phyloP scores from a whole-genome alignment of 2,797 vertebrate species.

The Peromyscus aztecus region DNA sequence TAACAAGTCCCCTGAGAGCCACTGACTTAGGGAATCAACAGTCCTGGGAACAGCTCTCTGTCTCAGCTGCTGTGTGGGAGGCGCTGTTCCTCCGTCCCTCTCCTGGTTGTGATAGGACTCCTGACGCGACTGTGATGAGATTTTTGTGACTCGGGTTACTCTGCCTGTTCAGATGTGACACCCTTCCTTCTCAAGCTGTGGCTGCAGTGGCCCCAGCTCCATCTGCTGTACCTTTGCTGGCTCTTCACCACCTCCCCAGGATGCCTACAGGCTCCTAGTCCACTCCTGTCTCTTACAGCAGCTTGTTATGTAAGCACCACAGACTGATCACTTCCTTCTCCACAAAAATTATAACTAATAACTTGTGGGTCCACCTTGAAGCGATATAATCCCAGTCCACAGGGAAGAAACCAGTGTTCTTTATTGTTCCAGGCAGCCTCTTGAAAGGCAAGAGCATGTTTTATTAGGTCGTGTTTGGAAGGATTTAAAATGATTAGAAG shows the following conservation, averaged over 20 bases:
- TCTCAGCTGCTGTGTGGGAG: neutral
- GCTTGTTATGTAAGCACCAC: neutral
- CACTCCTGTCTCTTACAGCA: neutral
- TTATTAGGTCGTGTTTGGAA: constrained; percentile 53
- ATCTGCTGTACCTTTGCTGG: neutral
- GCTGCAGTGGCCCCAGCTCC: neutral
- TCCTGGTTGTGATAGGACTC: neutral
- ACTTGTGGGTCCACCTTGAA: neutral
- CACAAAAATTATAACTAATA: constrained; percentile 23
- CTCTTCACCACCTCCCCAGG: neutral
- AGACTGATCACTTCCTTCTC: neutral
- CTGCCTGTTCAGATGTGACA: neutral
- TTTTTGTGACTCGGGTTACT: neutral
- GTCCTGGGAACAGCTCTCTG: neutral
- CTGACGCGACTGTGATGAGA: neutral
- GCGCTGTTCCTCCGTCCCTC: neutral
- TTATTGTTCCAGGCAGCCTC: constrained; percentile 49
- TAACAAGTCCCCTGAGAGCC: neutral
- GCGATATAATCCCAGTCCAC: neutral
- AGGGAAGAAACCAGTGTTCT: constrained; percentile 13
- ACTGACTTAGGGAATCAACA: neutral
- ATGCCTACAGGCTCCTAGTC: neutral
- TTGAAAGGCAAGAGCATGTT: constrained; percentile 19
- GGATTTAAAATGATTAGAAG: constrained; percentile 4
- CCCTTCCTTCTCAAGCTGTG: neutral